phyloP scores from a whole-genome alignment of 2,797 vertebrate genomes.

The Discoglossus pictus region DNA sequence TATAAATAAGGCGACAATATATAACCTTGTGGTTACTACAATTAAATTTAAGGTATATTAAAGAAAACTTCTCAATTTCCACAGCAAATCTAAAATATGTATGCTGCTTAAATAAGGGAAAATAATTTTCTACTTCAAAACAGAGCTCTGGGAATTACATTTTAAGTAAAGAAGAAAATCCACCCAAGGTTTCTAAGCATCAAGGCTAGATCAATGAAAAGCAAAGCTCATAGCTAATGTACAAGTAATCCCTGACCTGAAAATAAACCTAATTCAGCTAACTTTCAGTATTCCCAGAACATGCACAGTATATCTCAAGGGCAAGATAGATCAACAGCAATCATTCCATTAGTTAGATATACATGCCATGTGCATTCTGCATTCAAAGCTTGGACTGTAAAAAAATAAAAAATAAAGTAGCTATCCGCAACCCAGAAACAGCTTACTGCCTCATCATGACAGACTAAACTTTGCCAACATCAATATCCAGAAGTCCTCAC shows the following conservation, averaged over 20 bases:
- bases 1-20: no score
- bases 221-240: constrained; percentile 17
- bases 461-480: constrained; percentile 38
- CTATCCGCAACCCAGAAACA: constrained; percentile 26
- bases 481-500: constrained; percentile 41
- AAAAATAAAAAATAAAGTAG: constrained; percentile 41
- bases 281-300: constrained; percentile 32
- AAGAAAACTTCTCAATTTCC: no score
- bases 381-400: constrained; percentile 23
- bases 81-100: no score
- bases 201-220: not conserved
- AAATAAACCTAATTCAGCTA: constrained; percentile 1
- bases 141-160: no score
- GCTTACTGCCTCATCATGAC: constrained; percentile 27
- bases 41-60: no score
- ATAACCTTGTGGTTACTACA: no score
- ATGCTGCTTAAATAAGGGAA: no score
- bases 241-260: constrained; percentile 20
- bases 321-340: constrained; percentile 21
- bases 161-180: no score
- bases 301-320: constrained; percentile 23
- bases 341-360: constrained; percentile 35
- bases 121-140: no score
- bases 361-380: not conserved
- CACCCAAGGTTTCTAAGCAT: not conserved